Conservation (phyloP, 2,113 vertebrate genomes). For the Oreotrochilus melanogaster region DNA sequence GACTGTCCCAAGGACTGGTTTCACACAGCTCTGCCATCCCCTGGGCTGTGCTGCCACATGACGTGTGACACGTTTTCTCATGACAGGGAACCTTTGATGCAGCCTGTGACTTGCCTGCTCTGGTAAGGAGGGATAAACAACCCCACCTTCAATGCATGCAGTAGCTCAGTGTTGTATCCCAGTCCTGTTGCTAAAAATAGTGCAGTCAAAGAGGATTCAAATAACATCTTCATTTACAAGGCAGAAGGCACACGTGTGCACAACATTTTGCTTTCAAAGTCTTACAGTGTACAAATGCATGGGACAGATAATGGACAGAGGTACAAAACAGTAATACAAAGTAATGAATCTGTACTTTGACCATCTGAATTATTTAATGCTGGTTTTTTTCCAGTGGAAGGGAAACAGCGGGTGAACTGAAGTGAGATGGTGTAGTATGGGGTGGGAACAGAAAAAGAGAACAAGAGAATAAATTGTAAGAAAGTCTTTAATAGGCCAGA, state of each 20-base stretch:
- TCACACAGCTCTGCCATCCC: neutral
- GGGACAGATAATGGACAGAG: neutral
- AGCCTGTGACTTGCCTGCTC: neutral
- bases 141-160: neutral
- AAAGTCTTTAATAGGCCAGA: neutral
- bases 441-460: neutral
- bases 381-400: neutral
- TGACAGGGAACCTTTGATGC: neutral
- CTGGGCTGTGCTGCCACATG: neutral
- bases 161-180: neutral
- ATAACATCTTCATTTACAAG: neutral
- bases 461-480: neutral
- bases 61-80: neutral
- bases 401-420: neutral
- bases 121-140: neutral
- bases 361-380: neutral
- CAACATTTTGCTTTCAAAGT: neutral
- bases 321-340: neutral
- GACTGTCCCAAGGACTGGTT: neutral
- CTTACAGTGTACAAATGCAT: neutral
- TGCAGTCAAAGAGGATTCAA: neutral
- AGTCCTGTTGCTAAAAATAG: neutral
- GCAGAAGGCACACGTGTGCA: neutral
- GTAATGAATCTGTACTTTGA: neutral
- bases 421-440: neutral